Percentiles rank a stretch among this genome's conserved stretches.
phyloP scores from a whole-genome alignment of 2,113 vertebrate species.

The Tetrao urogallus region DNA sequence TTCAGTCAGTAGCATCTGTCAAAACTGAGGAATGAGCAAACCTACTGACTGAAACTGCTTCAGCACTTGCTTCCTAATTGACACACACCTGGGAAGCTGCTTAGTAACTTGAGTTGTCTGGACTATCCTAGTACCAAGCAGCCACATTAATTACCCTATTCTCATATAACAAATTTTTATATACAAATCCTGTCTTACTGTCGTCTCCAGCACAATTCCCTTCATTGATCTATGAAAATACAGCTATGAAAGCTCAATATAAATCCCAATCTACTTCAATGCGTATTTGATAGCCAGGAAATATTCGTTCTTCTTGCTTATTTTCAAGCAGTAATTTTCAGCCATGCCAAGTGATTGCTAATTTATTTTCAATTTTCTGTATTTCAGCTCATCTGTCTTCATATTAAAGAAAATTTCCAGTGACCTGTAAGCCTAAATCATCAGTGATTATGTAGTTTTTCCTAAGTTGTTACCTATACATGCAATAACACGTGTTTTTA shows the following conservation, averaged over 20 bases:
- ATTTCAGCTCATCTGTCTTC: conserved; percentile 2
- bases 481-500: neutral
- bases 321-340: neutral
- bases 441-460: neutral
- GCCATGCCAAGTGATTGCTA: neutral
- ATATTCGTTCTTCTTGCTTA: neutral
- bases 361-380: neutral
- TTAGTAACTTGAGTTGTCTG: neutral
- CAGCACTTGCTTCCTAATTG: neutral
- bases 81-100: neutral
- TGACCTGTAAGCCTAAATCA: neutral
- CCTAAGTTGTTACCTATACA: neutral
- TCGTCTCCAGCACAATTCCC: neutral
- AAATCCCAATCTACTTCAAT: neutral
- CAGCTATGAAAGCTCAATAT: neutral
- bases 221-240: neutral
- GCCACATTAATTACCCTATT: neutral
- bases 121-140: neutral
- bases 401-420: neutral
- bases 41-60: neutral
- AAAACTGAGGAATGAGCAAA: conserved; percentile 3
- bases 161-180: neutral
- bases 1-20: neutral
- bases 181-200: neutral
- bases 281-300: neutral